phyloP scores from a whole-genome alignment of 1,140 invertebrate species.

The Temnothorax nylanderi region DNA sequence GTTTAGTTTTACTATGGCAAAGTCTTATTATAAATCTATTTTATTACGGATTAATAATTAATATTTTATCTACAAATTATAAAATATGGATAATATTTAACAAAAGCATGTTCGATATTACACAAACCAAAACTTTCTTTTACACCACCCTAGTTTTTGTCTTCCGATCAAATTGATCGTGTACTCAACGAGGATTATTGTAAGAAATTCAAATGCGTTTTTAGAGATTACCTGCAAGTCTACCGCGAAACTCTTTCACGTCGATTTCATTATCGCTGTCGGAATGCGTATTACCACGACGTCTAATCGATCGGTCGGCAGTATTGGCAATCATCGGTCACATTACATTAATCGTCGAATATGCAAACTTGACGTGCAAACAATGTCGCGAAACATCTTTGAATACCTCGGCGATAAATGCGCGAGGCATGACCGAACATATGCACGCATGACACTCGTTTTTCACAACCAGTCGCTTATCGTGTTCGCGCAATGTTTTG shows the following conservation, averaged over 20 bases:
- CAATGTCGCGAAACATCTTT: neutral
- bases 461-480: neutral
- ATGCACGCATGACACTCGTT: neutral
- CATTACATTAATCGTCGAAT: slow-evolving; percentile 22
- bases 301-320: slow-evolving; percentile 21
- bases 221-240: neutral
- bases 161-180: neutral
- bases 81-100: neutral
- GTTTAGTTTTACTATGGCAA: neutral
- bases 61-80: neutral
- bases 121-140: neutral
- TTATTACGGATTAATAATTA: neutral
- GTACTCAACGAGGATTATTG: neutral
- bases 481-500: neutral
- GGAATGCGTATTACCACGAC: neutral
- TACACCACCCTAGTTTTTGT: neutral
- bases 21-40: neutral
- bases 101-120: neutral
- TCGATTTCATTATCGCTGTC: neutral
- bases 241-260: neutral
- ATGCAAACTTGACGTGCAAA: slow-evolving; percentile 1
- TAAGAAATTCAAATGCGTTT: neutral
- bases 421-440: neutral
- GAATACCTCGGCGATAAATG: neutral
- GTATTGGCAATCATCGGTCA: slow-evolving; percentile 5